Percentiles rank a stretch among this genome's conserved stretches.
Evolutionary conservation across 2,888 invertebrate genomes (phyloP).

Genomic region (Acheta domesticus): DNA sequence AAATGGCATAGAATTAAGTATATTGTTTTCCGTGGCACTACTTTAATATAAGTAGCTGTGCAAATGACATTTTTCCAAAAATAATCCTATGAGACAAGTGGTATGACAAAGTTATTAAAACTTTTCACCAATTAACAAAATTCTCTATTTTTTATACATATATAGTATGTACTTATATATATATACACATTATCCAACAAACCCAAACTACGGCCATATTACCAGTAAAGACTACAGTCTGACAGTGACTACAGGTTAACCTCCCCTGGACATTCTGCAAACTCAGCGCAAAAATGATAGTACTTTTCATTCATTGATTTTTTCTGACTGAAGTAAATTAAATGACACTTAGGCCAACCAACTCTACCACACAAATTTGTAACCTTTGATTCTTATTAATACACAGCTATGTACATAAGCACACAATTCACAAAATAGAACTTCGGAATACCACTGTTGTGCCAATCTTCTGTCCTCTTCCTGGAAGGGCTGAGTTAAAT

Average conservation of each 20-base stretch:
- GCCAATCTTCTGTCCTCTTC: neutral
- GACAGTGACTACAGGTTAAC: neutral
- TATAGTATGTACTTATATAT: neutral
- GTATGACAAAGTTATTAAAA: neutral
- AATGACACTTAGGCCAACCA: slow-evolving; percentile 3
- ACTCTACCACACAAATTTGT: neutral
- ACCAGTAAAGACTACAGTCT: neutral
- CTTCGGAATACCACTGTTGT: neutral
- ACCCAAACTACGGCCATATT: neutral
- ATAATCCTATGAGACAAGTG: slow-evolving; percentile 7
- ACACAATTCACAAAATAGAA: neutral
- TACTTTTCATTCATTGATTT: neutral
- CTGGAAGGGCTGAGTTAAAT: no score
- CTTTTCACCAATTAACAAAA: neutral
- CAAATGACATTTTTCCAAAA: neutral
- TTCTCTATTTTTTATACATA: neutral
- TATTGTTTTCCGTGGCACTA: neutral
- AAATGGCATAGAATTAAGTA: neutral
- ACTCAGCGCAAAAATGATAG: neutral
- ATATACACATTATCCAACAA: slow-evolving; percentile 6
- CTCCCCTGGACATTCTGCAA: neutral
- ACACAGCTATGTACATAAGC: neutral
- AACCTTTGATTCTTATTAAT: neutral
- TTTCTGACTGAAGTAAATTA: neutral
- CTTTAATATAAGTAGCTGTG: neutral